A percentile compares a stretch with the other conserved stretches of the same genome.
phyloP scores from a whole-genome alignment of 2,888 invertebrate genomes.

The Eupeodes latifasciatus region DNA sequence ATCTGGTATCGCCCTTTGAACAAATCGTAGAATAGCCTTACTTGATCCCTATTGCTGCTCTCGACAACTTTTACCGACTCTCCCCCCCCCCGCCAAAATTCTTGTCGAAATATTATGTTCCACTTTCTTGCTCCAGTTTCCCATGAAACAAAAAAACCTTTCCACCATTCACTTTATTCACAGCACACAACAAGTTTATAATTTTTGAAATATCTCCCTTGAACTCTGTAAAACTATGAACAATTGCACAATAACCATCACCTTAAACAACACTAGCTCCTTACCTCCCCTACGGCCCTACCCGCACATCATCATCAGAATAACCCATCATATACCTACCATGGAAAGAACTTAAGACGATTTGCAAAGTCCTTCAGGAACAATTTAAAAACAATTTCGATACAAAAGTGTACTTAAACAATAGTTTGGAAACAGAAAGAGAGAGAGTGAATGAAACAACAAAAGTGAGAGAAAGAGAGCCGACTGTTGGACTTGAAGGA shows the following conservation, averaged over 20 bases:
- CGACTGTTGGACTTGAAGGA: conserved; percentile 35
- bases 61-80: background rate
- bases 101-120: background rate
- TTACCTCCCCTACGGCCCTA: background rate
- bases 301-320: background rate
- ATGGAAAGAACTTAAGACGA: conserved; percentile 59
- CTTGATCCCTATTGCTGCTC: background rate
- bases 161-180: background rate
- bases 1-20: background rate
- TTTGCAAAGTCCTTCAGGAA: conserved; percentile 60
- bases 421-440: conserved; percentile 8
- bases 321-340: conserved; percentile 10
- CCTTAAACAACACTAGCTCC: conserved; percentile 6
- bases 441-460: no score
- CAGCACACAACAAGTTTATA: conserved; percentile 26
- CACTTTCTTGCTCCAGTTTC: conserved; percentile 22
- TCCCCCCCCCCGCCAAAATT: background rate
- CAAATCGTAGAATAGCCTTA: background rate
- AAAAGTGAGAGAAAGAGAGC: background rate
- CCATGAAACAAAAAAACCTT: background rate
- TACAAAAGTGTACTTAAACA: conserved; percentile 59
- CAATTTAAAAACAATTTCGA: conserved; percentile 66
- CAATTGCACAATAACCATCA: conserved; percentile 33
- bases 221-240: conserved; percentile 36
- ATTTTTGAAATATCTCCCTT: conserved; percentile 36